Percentiles rank a stretch among this genome's conserved stretches.
phyloP scores from a whole-genome alignment of 2,888 invertebrate species.

The Phanerotoma sp. region DNA sequence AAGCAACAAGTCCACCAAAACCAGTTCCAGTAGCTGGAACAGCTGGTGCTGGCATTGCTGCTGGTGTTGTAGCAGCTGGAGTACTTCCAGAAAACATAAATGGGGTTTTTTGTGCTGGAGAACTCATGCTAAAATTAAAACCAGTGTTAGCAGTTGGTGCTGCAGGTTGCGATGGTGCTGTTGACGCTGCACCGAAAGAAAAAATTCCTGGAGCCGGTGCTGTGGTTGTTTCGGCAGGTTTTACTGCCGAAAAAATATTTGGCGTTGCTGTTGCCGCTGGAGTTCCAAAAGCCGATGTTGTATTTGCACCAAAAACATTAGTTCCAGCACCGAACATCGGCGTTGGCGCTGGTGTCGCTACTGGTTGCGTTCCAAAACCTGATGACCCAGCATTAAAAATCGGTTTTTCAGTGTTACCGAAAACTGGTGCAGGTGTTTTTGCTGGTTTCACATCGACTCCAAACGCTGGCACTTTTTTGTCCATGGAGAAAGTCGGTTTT shows the following conservation, averaged over 20 bases:
- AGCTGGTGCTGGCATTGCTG: conserved; percentile 8
- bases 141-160: no score
- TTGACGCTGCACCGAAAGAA: conserved; percentile 40
- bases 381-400: conserved; percentile 34
- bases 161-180: conserved; percentile 32
- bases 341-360: conserved; percentile 35
- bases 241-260: conserved; percentile 15
- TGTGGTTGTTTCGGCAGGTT: conserved; percentile 21
- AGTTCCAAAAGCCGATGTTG: conserved; percentile 20
- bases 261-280: conserved; percentile 35
- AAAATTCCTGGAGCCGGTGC: conserved; percentile 39
- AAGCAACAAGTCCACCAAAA: conserved; percentile 14
- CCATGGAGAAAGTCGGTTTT: not conserved
- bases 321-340: conserved; percentile 40
- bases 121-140: conserved; percentile 12
- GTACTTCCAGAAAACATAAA: conserved; percentile 19
- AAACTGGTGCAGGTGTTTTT: conserved; percentile 22
- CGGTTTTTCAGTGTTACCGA: conserved; percentile 30
- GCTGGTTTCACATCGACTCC: conserved; percentile 31
- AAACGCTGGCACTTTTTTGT: conserved; percentile 36
- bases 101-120: not conserved
- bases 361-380: conserved; percentile 11
- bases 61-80: conserved; percentile 5
- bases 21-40: not conserved
- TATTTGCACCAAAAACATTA: conserved; percentile 35